Percentiles rank a stretch among this genome's conserved stretches.
Evolutionary conservation across 2,797 vertebrate species (phyloP).

Genomic region (Acipenser ruthenus): DNA sequence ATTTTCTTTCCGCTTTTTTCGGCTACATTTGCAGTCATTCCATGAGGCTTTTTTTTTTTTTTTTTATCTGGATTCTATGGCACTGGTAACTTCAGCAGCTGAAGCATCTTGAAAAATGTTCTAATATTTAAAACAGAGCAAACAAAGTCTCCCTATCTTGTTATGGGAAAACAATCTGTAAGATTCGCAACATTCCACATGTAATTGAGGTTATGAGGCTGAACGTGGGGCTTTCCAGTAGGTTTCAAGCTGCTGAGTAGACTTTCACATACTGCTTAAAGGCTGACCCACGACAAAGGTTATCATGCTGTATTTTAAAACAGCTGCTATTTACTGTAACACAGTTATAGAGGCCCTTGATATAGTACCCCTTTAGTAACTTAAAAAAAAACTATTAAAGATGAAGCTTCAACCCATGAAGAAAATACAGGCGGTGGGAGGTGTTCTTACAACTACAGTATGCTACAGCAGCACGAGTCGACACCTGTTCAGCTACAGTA

Average conservation of each 20-base stretch:
- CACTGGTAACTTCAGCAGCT: not conserved
- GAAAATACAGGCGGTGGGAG: too few relatives aligned
- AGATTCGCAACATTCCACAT: slow-evolving; percentile 72
- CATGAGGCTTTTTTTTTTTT: slow-evolving; percentile 35
- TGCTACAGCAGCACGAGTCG: not conserved
- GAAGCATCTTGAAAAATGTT: slow-evolving; percentile 46
- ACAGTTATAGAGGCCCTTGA: too few relatives aligned
- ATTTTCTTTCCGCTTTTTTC: slow-evolving; percentile 33
- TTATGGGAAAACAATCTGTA: slow-evolving; percentile 57
- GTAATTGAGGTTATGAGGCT: slow-evolving; percentile 66
- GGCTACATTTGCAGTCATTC: slow-evolving; percentile 32
- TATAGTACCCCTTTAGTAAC: too few relatives aligned
- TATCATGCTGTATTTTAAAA: too few relatives aligned
- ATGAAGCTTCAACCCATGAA: too few relatives aligned
- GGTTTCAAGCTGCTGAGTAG: not conserved
- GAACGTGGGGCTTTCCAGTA: slow-evolving; percentile 36
- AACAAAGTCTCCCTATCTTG: slow-evolving; percentile 58
- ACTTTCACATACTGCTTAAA: not conserved
- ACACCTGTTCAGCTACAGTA: not conserved
- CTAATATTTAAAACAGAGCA: slow-evolving; percentile 60
- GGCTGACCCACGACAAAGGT: not conserved
- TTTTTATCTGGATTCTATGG: too few relatives aligned
- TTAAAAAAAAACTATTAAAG: too few relatives aligned
- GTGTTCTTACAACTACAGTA: not conserved
- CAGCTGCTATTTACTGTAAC: too few relatives aligned